Evolutionary conservation across 2,113 vertebrate species (phyloP), one percentile per base, ranked within the genome.

Genomic region (Zootoca vivipara): DNA sequence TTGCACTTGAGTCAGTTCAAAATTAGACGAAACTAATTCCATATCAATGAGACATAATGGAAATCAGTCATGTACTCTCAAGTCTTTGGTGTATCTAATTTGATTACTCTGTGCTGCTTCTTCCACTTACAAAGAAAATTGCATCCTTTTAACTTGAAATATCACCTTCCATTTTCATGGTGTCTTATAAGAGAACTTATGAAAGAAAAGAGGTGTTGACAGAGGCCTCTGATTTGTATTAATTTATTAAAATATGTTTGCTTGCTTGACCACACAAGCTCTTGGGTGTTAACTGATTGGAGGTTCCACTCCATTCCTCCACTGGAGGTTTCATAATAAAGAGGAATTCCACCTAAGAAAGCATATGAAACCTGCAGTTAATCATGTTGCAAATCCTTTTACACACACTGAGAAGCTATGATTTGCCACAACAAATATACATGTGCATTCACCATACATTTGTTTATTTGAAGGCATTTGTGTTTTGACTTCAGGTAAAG

Each of bases 61-160:
- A 89, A 95, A 90, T 81, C 82, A 88, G 85, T 7, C 67, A 52
- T 62, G 35, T 22, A 73, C 46, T 72, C n/a, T 62, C 78, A 82
- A 73, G 56, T 46, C 85, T 67, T 67, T 67, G 74, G 69, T 82
- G 26, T 7, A 16, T 82, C 83, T 88, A 85, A 88, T 87, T 73
- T 91, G 30, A 91, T 85, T 80, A 87, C 33, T 56, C 22, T 38
- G 78, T 78, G n/a, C 42, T 90, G 52, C 87, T 90, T 79, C 73
- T 5, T 83, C n/a, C 89, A 65, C 69, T 89, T 89, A 83, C 85
- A 90, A 90, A 92, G 79, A 88, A 90, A 90, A 91, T 46, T 58
- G 62, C 35, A 65, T 70, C 86, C 4, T 89, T 85, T 87, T 87
- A 72, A 84, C 20, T 62, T 85, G 42, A 91, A 85, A 35, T 10